Percentiles rank a stretch among this genome's conserved stretches.
These are phyloP conservation scores for Cercocebus atys DNA, from an alignment of 2,113 vertebrate genomes.

Conservation along the genomic window DNA sequence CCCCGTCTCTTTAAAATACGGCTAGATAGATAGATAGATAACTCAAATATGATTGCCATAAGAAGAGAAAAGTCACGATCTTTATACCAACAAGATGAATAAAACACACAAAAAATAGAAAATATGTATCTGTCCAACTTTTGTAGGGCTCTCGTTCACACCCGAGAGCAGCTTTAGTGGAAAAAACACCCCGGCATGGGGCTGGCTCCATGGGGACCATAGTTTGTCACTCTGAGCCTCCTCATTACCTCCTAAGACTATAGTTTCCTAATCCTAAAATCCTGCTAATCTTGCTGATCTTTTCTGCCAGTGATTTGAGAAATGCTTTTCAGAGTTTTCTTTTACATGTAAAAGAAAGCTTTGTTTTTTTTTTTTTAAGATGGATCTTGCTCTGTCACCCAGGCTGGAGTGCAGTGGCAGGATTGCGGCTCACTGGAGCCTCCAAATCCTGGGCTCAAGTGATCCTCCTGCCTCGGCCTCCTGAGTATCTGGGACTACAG, in stretches of 20 bases:
- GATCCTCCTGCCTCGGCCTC: too few species aligned
- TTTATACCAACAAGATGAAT: background rate
- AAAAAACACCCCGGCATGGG: fast-evolving
- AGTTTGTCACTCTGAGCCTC: background rate
- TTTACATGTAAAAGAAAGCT: conserved; percentile 66
- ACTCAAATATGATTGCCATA: background rate
- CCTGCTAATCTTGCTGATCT: background rate
- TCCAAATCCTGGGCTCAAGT: too few species aligned
- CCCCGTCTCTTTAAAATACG: too few species aligned
- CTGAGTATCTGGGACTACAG: too few species aligned
- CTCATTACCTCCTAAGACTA: background rate
- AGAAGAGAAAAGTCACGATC: background rate
- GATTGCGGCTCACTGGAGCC: too few species aligned
- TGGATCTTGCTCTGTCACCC: too few species aligned
- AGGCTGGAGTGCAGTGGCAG: too few species aligned
- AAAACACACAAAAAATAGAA: background rate
- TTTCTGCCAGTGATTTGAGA: background rate
- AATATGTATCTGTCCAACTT: background rate
- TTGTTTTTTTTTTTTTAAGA: too few species aligned
- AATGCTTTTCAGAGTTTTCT: conserved; percentile 60
- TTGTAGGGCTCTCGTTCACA: background rate
- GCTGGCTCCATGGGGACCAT: background rate
- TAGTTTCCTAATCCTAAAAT: background rate
- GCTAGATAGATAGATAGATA: too few species aligned
- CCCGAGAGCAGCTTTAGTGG: too few species aligned